Base-by-base conservation (phyloP, 2,113 vertebrate species). In the Oreochromis tanganicae region DNA sequence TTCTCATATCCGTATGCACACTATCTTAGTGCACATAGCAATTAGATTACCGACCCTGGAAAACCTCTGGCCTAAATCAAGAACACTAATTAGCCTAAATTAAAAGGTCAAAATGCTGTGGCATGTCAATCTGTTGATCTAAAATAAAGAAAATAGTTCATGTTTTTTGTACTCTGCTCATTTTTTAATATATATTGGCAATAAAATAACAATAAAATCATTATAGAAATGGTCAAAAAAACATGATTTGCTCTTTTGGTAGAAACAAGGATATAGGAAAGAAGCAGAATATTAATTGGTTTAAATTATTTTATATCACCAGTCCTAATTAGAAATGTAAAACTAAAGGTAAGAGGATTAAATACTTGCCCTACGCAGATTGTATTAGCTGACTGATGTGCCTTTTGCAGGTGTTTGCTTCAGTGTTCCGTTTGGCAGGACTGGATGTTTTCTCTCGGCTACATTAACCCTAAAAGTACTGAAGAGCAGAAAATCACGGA, bases 371-470 rank as follows among this genome's bases (percentile, higher is more conserved):
- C 46, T 50, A 19, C 4, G 54, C 32, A 19, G 6, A 32, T n/a
- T 78, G 27, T 16, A 36, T 88, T 8, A 46, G 34, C 5, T 81
- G 27, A 75, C 24, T 8, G 7, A 8, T 50, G n/a, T 34, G 56
- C 86, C 2, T 78, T 0, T 85, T 89, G 14, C 91, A 99, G 98
- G 92, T 99, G 99, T 94, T 97, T 99, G 89, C 96, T 99, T 90
- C 99, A 99, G 97, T 99, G 99, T 95, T 99, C 99, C 4, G 99
- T 99, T 21, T 99, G 99, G 99, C 99, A 99, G 96, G 99, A 99
- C 92, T 99, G 99, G 99, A 99, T 99, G 99, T 99, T 99, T 95
- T 99, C 98, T 89, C 97, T 99, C 79, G 97, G 98, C 87, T 99
- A 98, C 91, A 98, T 99, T 93, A 99, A 99, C 94, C 98, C 99